phyloP scores from a whole-genome alignment of 1,140 invertebrate genomes.

The Grapholita molesta region DNA sequence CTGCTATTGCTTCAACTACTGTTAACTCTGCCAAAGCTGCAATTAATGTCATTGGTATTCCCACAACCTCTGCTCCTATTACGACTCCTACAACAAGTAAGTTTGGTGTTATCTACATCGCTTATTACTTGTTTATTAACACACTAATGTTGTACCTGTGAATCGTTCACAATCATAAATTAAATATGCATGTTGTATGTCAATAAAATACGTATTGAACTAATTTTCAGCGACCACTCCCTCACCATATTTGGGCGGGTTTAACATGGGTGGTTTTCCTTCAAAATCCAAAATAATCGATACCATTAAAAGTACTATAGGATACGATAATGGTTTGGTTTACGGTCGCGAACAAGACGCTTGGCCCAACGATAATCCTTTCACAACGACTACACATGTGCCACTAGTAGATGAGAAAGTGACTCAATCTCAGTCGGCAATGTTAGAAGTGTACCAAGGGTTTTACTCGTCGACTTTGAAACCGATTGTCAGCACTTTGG shows the following conservation, averaged over 20 bases:
- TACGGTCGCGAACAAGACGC: conserved; percentile 59
- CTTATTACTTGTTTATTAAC: conserved; percentile 19
- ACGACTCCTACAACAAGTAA: conserved; percentile 71
- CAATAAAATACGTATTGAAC: conserved; percentile 52
- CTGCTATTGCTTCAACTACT: conserved; percentile 67
- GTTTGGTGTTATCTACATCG: conserved; percentile 32
- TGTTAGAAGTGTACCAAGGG: conserved; percentile 77
- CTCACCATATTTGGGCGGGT: conserved; percentile 44
- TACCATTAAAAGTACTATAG: conserved; percentile 66
- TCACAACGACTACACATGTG: conserved; percentile 67
- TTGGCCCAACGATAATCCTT: conserved; percentile 76
- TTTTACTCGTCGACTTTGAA: conserved; percentile 70
- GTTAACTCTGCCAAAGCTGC: conserved; percentile 68
- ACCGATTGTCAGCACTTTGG: conserved; percentile 62
- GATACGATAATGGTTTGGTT: conserved; percentile 55
- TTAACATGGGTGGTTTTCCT: conserved; percentile 58
- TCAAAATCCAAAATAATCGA: conserved; percentile 70
- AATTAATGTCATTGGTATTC: conserved; percentile 61
- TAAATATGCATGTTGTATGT: conserved; percentile 55
- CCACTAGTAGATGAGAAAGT: conserved; percentile 67
- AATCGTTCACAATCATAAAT: conserved; percentile 20
- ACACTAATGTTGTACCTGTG: conserved; percentile 23
- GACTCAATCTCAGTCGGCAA: conserved; percentile 69
- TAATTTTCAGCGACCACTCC: conserved; percentile 70
- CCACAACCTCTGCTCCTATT: conserved; percentile 70